Evolutionary conservation across 2,888 invertebrate species (phyloP), one percentile per base, ranked within the genome.

Genomic region (Pantelozetes paolii): DNA sequence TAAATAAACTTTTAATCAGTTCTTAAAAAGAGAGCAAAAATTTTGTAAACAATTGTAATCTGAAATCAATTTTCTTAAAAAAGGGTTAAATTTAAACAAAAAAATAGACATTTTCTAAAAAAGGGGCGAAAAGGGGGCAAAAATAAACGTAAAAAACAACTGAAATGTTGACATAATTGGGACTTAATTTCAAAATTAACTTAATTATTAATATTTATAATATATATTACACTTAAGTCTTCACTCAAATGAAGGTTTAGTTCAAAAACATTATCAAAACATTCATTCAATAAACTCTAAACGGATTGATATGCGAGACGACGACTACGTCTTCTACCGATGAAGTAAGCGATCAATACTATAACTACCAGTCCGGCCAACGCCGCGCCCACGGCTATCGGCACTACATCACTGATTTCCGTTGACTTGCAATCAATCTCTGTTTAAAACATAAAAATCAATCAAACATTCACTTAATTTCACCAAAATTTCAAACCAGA

Each of bases 341-440:
- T 88, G 77, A 98, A 87, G 85, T 98, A 99, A 62, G 93, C 94
- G 78, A 91, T 87, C 78, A 99, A 87, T 72, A 99, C 94, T 78
- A 96, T 88, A 76, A 95, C 84, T 77, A 98, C 94, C 75, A 97
- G 86, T 71, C 88, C 91, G 77, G 91, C 93, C 75, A 99, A 86
- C 71, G 93, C 92, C 82, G 92, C 92, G 20, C 98, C 99, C 76
- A 99, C 98, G 28, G 92, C 94, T 81, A 99, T 96, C 30, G 98
- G 98, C 75, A 99, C 96, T 77, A 94, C 87, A 84, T 97, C 97
- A 20, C 91, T 83, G 15, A 83, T 81, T 32, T 80, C 45, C 3
- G 26, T 18, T 42, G 45, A 42, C 11, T 42, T 42, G 28, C 69
- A 69, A 69, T 69, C 69, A 15, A 69, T 42, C 18, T 32, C 69